Base-by-base conservation (phyloP, 2,888 invertebrate species). In the Cryptus armator region DNA sequence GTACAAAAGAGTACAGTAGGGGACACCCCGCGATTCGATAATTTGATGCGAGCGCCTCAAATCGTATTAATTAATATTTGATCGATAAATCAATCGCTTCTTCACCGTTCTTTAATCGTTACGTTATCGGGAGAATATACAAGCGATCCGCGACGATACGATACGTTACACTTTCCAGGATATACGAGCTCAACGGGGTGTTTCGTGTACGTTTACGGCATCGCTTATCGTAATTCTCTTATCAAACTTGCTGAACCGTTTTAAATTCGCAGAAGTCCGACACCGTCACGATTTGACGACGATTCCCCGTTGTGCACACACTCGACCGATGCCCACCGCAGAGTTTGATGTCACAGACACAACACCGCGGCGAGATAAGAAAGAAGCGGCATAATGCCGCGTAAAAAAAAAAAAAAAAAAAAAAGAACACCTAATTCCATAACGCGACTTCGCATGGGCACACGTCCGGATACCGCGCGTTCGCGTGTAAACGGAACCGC, bases 81-180 rank as follows among this genome's bases (percentile, higher is more conserved):
- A 80, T 80, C 79, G 83, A 80, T 80, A 76, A 83, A 56, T 71
- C 75, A 80, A 83, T 83, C 76, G 71, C 37, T 19, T 70, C 70
- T 70, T 59, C 59, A 37, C 46, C 19, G 68, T 44, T 56, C 48
- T 37, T 70, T 48, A 78, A 78, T 72, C 51, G 43, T 1, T 10
- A 16, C 46, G 56, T 19, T 67, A 67, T 67, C 67, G 14, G 5
- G 19, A 44, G 10, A 12, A 4, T 46, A 44, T 44, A 12, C 56
- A 37, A 37, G 37, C 37, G 37, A 1, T 37, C 7, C 29, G 24
- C 12, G 68, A 48, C 12, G 14, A 43, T 24, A 24, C 24, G 24
- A 24, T 24, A 24, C 43, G 19, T 14, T 43, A 67, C 10, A 67
- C n/a, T 67, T 67, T 43, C 19, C 14, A 56, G 59, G 6, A 9